These are phyloP conservation scores for Otus sunia DNA, from an alignment of 2,113 vertebrate genomes.

Conservation along the genomic window DNA sequence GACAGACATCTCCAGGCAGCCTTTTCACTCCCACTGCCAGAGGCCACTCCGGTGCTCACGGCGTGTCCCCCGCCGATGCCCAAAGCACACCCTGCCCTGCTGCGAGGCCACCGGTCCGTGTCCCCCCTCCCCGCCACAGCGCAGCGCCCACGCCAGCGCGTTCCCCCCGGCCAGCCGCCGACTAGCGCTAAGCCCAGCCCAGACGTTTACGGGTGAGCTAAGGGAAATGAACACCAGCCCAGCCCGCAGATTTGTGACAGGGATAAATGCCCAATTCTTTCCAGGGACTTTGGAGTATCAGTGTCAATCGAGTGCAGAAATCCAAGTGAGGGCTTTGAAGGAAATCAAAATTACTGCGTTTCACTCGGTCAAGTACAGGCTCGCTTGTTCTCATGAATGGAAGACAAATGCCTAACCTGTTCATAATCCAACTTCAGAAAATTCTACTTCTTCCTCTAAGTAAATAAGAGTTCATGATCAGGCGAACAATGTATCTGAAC, in stretches of 20 bases:
- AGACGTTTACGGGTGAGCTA: not conserved
- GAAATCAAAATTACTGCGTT: not conserved
- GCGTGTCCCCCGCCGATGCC: not conserved
- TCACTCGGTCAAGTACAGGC: not conserved
- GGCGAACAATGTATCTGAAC: not conserved
- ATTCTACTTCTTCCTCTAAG: accelerated
- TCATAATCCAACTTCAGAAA: not conserved
- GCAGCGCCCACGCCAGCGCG: accelerated
- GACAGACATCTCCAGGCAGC: not conserved
- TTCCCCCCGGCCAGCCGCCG: not conserved
- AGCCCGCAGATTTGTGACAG: not conserved
- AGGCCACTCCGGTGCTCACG: not conserved
- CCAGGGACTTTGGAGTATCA: not conserved
- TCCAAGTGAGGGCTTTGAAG: not conserved
- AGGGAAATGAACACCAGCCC: not conserved
- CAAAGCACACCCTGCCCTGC: not conserved
- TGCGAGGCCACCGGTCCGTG: not conserved
- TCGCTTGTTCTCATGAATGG: not conserved
- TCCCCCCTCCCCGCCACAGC: not conserved
- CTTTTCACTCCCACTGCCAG: not conserved
- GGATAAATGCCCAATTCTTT: not conserved
- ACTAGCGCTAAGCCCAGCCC: not conserved
- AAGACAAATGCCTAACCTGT: not conserved
- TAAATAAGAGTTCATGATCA: not conserved
- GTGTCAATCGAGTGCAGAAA: not conserved